Evolutionary conservation across 2,113 vertebrate species (phyloP), one percentile per base, ranked within the genome.

Genomic region (Nerophis lumbriciformis): DNA sequence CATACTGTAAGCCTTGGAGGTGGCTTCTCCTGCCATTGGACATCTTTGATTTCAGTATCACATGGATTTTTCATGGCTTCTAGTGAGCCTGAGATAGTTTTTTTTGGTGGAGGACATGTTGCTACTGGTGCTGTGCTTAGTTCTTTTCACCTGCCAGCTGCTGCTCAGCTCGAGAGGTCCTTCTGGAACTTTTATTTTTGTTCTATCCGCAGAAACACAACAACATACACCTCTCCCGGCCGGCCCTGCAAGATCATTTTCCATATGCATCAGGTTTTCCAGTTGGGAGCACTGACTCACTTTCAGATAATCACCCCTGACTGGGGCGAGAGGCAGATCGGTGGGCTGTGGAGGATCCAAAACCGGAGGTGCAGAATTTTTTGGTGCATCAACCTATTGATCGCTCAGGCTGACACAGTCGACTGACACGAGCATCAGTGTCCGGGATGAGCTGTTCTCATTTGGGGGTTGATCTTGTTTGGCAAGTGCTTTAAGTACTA

Each of bases 31-130:
- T 71, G 59, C 50, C 65, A 63, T 77, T 74, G 14, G 47, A 65
- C 59, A 8, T 63, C 63, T 82, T 38, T 72, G 69, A 81, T 82
- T 85, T 77, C 61, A 61, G 63, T 53, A 58, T 68, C 21, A 13
- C 37, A 55, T 67, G 10, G 72, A 65, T 47, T 79, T 85, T 79
- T 82, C 68, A 77, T 81, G 48, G 69, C 67, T 71, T 71, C 48
- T 77, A 81, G 75, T 84, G 76, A 68, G 80, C 73, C 78, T 74
- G 78, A 82, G 77, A 80, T 78, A 77, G 69, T 83, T 83, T 78
- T 39, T 76, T 59, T 74, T 80, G 81, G 81, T 78, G 72, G 65
- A 62, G 53, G 60, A 72, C 75, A 52, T 75, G 69, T 73, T 55
- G 36, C 37, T 65, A 13, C 9, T 63, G 60, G 63, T 66, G 39